A percentile compares a stretch with the other conserved stretches of the same genome.
phyloP scores from a whole-genome alignment of 2,797 vertebrate genomes.

The Tauraco hartlaubi region DNA sequence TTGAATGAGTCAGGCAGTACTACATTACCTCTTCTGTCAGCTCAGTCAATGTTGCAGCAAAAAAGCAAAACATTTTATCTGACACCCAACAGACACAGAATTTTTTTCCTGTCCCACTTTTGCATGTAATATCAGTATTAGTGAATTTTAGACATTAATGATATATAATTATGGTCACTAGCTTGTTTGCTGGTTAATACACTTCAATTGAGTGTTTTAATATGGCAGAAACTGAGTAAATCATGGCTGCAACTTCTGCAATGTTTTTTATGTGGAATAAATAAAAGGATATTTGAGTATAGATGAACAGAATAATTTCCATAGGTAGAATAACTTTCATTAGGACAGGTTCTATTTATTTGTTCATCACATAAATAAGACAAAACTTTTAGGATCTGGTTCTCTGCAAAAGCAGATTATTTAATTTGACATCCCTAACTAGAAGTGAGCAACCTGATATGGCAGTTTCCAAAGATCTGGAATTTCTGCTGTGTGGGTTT shows the following conservation, averaged over 20 bases:
- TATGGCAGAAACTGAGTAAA: background rate
- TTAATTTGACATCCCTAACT: background rate
- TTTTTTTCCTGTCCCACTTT: background rate
- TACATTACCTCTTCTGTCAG: background rate
- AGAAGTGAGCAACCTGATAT: background rate
- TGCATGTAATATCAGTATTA: background rate
- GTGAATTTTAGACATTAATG: background rate
- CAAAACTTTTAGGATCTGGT: background rate
- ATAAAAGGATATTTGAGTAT: background rate
- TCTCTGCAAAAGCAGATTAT: background rate
- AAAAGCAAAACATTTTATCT: background rate
- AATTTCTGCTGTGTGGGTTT: background rate
- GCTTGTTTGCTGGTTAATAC: background rate
- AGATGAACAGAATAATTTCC: background rate
- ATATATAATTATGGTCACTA: background rate
- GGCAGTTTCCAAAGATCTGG: background rate
- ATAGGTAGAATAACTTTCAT: background rate
- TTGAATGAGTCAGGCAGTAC: background rate
- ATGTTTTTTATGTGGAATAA: background rate
- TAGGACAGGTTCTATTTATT: background rate
- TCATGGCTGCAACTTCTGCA: background rate
- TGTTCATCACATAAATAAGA: background rate
- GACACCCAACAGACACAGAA: background rate
- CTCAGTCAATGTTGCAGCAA: background rate
- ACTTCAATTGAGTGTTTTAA: background rate